Conservation (phyloP, 2,113 vertebrate genomes). For the Phaetusa simplex region DNA sequence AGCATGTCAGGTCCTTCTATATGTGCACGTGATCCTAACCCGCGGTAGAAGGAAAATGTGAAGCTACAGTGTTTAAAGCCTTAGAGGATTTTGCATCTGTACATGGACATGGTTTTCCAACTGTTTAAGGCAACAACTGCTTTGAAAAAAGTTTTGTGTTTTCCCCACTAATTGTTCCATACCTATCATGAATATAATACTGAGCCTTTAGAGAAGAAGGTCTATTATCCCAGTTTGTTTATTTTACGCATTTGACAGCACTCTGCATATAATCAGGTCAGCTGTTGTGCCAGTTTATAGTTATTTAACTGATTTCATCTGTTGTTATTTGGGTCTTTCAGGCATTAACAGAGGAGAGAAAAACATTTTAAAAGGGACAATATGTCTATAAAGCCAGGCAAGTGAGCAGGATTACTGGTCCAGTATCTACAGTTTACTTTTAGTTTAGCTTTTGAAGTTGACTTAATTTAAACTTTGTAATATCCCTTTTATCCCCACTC, state of each 20-base stretch:
- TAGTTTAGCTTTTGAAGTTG: background rate
- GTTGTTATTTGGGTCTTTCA: background rate
- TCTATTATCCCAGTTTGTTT: background rate
- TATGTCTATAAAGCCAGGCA: background rate
- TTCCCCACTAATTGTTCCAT: background rate
- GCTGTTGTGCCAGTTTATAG: background rate
- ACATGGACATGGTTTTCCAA: background rate
- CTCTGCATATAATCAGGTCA: background rate
- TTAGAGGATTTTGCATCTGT: background rate
- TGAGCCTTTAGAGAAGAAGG: background rate
- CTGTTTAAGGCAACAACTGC: background rate
- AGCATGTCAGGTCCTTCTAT: background rate
- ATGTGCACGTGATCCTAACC: background rate
- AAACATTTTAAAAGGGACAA: background rate
- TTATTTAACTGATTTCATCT: slow-evolving; percentile 4
- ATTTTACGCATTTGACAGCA: background rate
- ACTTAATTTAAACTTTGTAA: background rate
- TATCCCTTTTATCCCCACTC: background rate
- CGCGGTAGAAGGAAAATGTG: background rate
- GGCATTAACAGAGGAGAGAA: background rate
- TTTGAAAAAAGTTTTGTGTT: background rate
- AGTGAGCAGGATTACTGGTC: background rate
- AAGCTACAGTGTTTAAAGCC: background rate
- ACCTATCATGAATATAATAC: background rate
- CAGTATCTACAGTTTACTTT: background rate